Evolutionary conservation across 1,140 invertebrate species (phyloP).

Genomic region (Holcopasites calliopsidis): DNA sequence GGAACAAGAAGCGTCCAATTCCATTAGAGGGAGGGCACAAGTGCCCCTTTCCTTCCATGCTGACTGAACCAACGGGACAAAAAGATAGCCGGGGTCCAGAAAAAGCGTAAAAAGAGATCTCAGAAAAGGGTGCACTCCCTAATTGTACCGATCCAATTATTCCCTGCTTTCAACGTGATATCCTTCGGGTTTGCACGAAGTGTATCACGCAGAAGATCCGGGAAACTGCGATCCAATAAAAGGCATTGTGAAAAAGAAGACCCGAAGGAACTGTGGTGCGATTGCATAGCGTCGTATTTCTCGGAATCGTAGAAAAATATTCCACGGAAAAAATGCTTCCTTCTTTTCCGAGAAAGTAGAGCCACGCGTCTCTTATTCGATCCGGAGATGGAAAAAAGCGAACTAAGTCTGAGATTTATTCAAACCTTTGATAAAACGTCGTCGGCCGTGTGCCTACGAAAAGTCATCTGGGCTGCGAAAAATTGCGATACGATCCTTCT

Average conservation of each 20-base stretch:
- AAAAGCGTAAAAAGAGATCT: slow-evolving; percentile 34
- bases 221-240: background rate
- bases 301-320: background rate
- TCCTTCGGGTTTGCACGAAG: slow-evolving; percentile 5
- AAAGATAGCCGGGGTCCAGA: slow-evolving; percentile 29
- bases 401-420: background rate
- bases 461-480: background rate
- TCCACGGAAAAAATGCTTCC: background rate
- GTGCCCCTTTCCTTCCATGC: slow-evolving; percentile 17
- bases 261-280: background rate
- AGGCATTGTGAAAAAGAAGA: background rate
- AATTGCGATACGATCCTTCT: background rate
- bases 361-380: background rate
- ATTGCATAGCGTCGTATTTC: background rate
- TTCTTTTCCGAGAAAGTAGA: background rate
- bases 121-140: slow-evolving; percentile 47
- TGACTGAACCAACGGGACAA: slow-evolving; percentile 40
- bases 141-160: slow-evolving; percentile 71
- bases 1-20: slow-evolving; percentile 65
- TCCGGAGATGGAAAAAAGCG: no score
- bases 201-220: background rate
- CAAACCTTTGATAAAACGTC: background rate
- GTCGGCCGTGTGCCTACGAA: background rate
- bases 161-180: slow-evolving; percentile 39
- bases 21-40: slow-evolving; percentile 58